A percentile compares a stretch with the other conserved stretches of the same genome.
Evolutionary conservation across 2,888 invertebrate genomes (phyloP).

Genomic region (Diarsia mendica): DNA sequence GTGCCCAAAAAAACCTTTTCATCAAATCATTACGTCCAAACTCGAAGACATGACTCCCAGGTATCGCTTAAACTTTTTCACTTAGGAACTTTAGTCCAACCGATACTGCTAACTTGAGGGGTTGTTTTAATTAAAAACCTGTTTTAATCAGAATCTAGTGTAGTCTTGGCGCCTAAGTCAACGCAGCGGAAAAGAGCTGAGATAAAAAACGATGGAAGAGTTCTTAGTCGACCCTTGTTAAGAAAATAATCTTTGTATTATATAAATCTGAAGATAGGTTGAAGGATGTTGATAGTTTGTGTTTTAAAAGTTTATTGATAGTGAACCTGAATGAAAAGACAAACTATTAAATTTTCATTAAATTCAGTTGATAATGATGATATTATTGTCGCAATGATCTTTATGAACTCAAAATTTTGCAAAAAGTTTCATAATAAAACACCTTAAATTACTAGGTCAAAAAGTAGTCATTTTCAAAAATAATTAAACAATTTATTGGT

Average conservation of each 20-base stretch:
- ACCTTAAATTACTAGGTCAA: too few species aligned
- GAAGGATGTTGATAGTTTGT: not conserved
- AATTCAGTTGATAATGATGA: too few species aligned
- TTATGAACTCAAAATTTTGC: too few species aligned
- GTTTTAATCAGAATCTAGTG: conserved; percentile 68
- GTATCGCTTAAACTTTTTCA: conserved; percentile 69
- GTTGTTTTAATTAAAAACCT: conserved; percentile 75
- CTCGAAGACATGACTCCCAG: conserved; percentile 50
- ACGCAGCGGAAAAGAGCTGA: conserved; percentile 41
- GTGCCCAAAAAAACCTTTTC: conserved; percentile 25
- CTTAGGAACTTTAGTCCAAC: conserved; percentile 66
- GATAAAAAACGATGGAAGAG: conserved; percentile 33
- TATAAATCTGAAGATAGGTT: not conserved
- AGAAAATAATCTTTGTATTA: conserved; percentile 23
- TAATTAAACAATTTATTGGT: too few species aligned
- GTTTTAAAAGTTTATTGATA: conserved; percentile 5
- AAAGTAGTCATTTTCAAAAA: too few species aligned
- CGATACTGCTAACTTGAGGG: conserved; percentile 68
- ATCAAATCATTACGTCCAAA: conserved; percentile 43
- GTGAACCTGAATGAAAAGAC: too few species aligned
- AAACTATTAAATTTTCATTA: too few species aligned
- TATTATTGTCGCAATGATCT: too few species aligned
- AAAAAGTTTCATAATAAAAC: too few species aligned
- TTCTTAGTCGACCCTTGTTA: conserved; percentile 20
- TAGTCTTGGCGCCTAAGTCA: conserved; percentile 45